Conservation (phyloP, 2,888 invertebrate species). For the Griposia aprilina region DNA sequence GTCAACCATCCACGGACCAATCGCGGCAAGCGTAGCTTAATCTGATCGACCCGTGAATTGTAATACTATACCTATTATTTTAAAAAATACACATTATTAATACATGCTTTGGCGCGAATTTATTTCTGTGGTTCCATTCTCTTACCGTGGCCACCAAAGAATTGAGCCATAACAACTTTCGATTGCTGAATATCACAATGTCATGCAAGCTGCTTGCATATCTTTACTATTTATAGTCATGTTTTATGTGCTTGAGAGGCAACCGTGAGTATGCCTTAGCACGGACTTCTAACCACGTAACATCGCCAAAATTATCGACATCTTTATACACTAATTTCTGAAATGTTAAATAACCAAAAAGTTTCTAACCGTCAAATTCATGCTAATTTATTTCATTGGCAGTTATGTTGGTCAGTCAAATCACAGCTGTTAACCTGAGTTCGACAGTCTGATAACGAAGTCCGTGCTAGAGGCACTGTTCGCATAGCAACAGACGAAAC, state of each 20-base stretch:
- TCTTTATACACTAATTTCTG: background rate
- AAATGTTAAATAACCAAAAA: background rate
- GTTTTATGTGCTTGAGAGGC: background rate
- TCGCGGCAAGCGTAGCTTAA: background rate
- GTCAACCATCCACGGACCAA: background rate
- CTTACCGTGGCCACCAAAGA: no score
- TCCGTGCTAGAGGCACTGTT: constrained; percentile 4
- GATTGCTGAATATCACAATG: background rate
- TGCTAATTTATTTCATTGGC: background rate
- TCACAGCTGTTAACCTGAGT: background rate
- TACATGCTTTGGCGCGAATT: no score
- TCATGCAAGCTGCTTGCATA: background rate
- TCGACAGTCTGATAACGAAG: no score
- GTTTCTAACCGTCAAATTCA: no score
- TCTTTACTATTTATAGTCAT: background rate
- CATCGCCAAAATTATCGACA: background rate
- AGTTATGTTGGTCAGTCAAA: background rate
- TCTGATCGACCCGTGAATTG: no score
- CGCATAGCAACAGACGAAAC: background rate
- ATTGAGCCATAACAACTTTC: background rate
- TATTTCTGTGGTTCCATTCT: no score
- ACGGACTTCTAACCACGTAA: background rate
- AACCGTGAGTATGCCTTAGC: background rate
- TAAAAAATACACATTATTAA: no score
- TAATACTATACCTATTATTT: no score